Conservation (phyloP, 2,888 invertebrate genomes). For the Lochmaea capreae region DNA sequence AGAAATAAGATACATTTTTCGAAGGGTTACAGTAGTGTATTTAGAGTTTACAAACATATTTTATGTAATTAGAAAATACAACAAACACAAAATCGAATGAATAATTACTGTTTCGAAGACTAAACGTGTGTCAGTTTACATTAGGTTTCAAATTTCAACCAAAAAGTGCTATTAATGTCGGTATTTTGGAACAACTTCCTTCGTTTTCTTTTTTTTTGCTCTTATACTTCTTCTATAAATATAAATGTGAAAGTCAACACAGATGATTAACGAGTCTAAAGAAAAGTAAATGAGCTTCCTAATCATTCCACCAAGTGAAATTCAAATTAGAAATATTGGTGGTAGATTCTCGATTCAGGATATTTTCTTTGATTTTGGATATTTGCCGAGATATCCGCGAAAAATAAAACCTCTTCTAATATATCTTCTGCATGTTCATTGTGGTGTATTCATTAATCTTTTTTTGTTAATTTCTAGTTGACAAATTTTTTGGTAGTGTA, state of each 20-base stretch:
- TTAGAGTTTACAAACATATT: background rate
- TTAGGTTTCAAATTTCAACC: constrained; percentile 4
- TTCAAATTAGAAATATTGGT: too few relatives aligned
- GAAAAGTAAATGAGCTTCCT: background rate
- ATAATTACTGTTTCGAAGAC: background rate
- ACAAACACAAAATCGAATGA: background rate
- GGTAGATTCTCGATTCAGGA: too few relatives aligned
- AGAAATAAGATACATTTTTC: too few relatives aligned
- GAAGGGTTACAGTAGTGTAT: too few relatives aligned
- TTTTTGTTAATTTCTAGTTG: too few relatives aligned
- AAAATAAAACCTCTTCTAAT: too few relatives aligned
- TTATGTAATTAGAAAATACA: background rate
- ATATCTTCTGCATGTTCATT: too few relatives aligned
- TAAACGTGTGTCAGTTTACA: background rate
- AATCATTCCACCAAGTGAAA: constrained; percentile 1
- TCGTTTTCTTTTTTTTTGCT: background rate
- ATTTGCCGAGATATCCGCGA: too few relatives aligned
- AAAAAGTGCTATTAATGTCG: constrained; percentile 10
- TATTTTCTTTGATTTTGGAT: too few relatives aligned
- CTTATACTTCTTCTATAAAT: constrained; percentile 9
- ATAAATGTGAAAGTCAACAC: constrained; percentile 3
- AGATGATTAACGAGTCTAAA: constrained; percentile 1
- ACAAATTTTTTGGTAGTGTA: too few relatives aligned
- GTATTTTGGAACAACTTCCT: constrained; percentile 4
- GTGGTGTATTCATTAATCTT: too few relatives aligned